A percentile compares a stretch with the other conserved stretches of the same genome.
Conservation (phyloP, 2,113 vertebrate genomes). For the Cyanistes caeruleus region DNA sequence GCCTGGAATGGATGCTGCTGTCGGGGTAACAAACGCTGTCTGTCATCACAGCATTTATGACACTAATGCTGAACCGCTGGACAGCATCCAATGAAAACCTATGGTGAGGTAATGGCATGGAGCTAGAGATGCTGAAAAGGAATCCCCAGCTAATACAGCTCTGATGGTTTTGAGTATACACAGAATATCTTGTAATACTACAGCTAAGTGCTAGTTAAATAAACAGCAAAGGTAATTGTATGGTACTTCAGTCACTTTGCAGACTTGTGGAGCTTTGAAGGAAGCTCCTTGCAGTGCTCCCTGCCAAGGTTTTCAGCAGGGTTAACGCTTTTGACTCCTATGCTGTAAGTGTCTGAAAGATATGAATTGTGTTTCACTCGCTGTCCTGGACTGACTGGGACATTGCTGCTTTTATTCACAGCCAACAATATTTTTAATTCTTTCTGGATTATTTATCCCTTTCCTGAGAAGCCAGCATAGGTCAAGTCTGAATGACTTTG, state of each 20-base stretch:
- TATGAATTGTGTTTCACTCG: neutral
- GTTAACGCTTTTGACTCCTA: slow-evolving; percentile 35
- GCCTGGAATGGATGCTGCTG: neutral
- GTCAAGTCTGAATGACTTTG: slow-evolving; percentile 44
- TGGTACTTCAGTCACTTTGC: neutral
- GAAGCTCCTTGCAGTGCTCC: slow-evolving; percentile 3
- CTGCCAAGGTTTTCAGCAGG: slow-evolving; percentile 41
- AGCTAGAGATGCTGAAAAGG: neutral
- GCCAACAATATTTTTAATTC: slow-evolving; percentile 61
- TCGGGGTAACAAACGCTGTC: neutral
- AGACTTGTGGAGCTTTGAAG: slow-evolving; percentile 8
- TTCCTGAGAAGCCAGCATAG: slow-evolving; percentile 58
- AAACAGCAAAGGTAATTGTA: neutral
- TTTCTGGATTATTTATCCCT: slow-evolving; percentile 69
- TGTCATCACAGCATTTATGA: slow-evolving; percentile 3
- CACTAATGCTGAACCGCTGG: slow-evolving; percentile 1
- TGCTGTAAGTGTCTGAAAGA: neutral
- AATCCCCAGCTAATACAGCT: neutral
- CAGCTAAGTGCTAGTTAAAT: slow-evolving; percentile 30
- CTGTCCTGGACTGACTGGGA: slow-evolving; percentile 8
- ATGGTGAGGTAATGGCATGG: slow-evolving; percentile 1
- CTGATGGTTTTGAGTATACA: neutral
- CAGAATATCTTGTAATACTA: neutral
- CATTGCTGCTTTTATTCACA: slow-evolving; percentile 46
- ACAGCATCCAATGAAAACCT: neutral